A percentile compares a stretch with the other conserved stretches of the same genome.
Evolutionary conservation across 2,113 vertebrate species (phyloP).

Genomic region (Pachyramphus minor): DNA sequence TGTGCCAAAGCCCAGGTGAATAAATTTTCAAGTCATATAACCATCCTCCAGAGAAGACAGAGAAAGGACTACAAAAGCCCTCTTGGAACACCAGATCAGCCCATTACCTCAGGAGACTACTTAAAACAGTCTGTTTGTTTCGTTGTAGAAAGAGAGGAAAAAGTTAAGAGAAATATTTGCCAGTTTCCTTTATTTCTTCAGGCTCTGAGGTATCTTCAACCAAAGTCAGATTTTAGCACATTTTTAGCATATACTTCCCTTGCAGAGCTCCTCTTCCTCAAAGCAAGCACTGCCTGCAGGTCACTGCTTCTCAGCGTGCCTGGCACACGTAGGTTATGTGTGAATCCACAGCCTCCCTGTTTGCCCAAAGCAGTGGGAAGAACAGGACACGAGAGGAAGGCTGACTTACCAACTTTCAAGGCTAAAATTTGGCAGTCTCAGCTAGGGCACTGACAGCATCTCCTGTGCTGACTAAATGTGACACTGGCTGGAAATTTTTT

Average conservation of each 20-base stretch:
- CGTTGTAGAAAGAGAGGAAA: neutral
- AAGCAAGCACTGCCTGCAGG: neutral
- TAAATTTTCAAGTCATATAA: neutral
- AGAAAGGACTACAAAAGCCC: neutral
- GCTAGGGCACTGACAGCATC: neutral
- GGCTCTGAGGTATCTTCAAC: neutral
- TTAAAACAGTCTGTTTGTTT: neutral
- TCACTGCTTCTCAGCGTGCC: neutral
- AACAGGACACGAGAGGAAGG: neutral
- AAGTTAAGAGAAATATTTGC: neutral
- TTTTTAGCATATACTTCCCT: neutral
- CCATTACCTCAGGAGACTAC: neutral
- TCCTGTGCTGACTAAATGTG: neutral
- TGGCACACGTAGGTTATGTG: accelerated
- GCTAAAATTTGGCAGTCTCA: neutral
- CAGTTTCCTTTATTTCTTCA: neutral
- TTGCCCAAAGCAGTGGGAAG: neutral
- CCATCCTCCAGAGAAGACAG: neutral
- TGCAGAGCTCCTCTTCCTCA: neutral
- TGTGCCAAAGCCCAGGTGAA: neutral
- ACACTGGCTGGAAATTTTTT: neutral
- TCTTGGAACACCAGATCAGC: neutral
- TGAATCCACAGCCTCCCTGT: neutral
- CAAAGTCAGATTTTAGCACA: neutral
- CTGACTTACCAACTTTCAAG: neutral